Evolutionary conservation across 1,140 invertebrate genomes (phyloP).

Genomic region (Drosophila micromelanica): DNA sequence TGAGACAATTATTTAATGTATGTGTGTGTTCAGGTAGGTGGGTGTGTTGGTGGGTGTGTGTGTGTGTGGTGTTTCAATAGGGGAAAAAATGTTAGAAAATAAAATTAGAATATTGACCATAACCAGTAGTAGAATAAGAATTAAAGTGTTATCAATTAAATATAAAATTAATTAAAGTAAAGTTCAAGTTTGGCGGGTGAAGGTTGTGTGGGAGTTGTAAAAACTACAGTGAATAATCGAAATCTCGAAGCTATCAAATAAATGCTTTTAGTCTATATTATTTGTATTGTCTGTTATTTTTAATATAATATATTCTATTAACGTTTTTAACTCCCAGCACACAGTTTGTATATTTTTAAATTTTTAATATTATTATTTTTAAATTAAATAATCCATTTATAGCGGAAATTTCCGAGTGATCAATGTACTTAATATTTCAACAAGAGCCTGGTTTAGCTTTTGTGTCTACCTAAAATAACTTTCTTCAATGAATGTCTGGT

Average conservation of each 20-base stretch:
- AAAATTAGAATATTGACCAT: constrained; percentile 77
- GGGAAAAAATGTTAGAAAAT: constrained; percentile 69
- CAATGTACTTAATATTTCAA: too few relatives aligned
- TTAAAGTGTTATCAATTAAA: constrained; percentile 48
- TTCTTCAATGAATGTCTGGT: too few relatives aligned
- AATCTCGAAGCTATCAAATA: background rate
- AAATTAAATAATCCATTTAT: too few relatives aligned
- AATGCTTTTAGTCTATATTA: too few relatives aligned
- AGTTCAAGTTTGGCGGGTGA: background rate
- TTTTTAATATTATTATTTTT: too few relatives aligned
- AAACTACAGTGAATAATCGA: background rate
- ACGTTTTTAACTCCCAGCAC: too few relatives aligned
- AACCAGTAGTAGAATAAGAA: constrained; percentile 61
- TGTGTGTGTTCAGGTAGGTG: constrained; percentile 34
- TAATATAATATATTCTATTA: too few relatives aligned
- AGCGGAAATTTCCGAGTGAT: too few relatives aligned
- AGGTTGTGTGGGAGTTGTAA: background rate
- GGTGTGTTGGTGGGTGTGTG: constrained; percentile 19
- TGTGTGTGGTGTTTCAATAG: constrained; percentile 41
- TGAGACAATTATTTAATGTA: constrained; percentile 8
- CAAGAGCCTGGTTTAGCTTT: too few relatives aligned
- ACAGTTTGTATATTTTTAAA: too few relatives aligned
- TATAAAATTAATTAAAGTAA: constrained; percentile 53
- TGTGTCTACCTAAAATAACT: too few relatives aligned
- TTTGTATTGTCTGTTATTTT: too few relatives aligned